Conservation (phyloP, 1,140 invertebrate species). For the Papilio dardanus region DNA sequence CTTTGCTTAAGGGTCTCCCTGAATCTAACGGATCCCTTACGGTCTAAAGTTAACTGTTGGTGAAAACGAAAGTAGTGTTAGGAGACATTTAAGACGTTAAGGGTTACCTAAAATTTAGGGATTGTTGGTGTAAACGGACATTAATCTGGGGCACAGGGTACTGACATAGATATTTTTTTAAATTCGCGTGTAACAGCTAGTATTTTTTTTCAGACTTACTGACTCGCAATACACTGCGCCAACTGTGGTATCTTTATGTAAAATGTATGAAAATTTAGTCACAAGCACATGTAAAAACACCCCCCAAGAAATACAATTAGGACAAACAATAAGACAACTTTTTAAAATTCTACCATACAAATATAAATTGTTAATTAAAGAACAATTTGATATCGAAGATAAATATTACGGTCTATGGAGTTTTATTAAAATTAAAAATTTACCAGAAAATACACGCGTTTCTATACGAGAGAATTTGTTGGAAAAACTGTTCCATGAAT, state of each 20-base stretch:
- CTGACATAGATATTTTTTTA: too few species aligned
- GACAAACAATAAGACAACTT: conserved; percentile 51
- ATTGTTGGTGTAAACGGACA: too few species aligned
- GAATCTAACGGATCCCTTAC: too few species aligned
- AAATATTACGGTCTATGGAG: conserved; percentile 53
- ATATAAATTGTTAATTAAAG: conserved; percentile 56
- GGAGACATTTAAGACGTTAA: too few species aligned
- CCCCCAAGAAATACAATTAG: conserved; percentile 60
- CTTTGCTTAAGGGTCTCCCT: too few species aligned
- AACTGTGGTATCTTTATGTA: conserved; percentile 50
- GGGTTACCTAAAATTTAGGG: too few species aligned
- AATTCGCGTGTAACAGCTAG: too few species aligned
- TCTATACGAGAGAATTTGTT: conserved; percentile 46
- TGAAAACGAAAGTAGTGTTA: too few species aligned
- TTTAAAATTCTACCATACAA: conserved; percentile 52
- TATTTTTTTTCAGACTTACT: conserved; percentile 42
- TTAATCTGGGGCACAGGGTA: too few species aligned
- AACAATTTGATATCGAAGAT: conserved; percentile 47
- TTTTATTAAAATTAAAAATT: conserved; percentile 51
- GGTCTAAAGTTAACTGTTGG: too few species aligned
- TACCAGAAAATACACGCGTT: conserved; percentile 48
- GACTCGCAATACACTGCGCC: conserved; percentile 40
- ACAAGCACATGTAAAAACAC: conserved; percentile 48
- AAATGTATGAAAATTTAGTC: conserved; percentile 58
- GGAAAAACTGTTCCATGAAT: conserved; percentile 44